Percentiles rank a stretch among this genome's conserved stretches.
Evolutionary conservation across 2,797 vertebrate species (phyloP).

Genomic region (Echiichthys vipera): DNA sequence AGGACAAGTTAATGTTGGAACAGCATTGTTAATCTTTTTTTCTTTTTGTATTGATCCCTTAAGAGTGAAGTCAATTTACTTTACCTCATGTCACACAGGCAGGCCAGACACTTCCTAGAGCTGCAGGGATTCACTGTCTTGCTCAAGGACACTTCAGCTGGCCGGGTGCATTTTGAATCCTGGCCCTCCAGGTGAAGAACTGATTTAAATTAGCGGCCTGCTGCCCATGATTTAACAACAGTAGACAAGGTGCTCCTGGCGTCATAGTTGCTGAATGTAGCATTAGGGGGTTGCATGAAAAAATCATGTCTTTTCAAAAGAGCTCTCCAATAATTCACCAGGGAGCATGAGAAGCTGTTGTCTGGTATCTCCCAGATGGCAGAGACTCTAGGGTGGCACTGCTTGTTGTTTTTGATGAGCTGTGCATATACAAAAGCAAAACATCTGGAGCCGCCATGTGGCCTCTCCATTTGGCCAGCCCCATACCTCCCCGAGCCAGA

Average conservation of each 20-base stretch:
- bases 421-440: constrained; percentile 86
- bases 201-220: constrained; percentile 47
- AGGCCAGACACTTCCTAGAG: constrained; percentile 43
- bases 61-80: constrained; percentile 24
- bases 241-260: constrained; percentile 12
- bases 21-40: constrained; percentile 26
- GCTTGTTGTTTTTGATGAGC: constrained; percentile 88
- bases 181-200: constrained; percentile 27
- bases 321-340: constrained; percentile 70
- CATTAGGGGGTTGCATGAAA: constrained; percentile 48
- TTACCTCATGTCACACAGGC: constrained; percentile 19
- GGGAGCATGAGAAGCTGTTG: constrained; percentile 84
- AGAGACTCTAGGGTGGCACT: constrained; percentile 81
- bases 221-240: constrained; percentile 35
- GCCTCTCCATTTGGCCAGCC: constrained; percentile 87
- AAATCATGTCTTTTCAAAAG: constrained; percentile 53
- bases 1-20: constrained; percentile 22
- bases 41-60: constrained; percentile 21
- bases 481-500: constrained; percentile 80
- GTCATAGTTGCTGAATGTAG: constrained; percentile 44
- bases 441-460: constrained; percentile 92
- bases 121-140: constrained; percentile 47
- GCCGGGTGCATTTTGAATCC: constrained; percentile 38
- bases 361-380: constrained; percentile 82
- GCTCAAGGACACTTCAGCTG: constrained; percentile 50